A percentile compares a stretch with the other conserved stretches of the same genome.
These are phyloP conservation scores for Onychomys leucogaster DNA, from an alignment of 2,797 vertebrate species.

Conservation along the genomic window DNA sequence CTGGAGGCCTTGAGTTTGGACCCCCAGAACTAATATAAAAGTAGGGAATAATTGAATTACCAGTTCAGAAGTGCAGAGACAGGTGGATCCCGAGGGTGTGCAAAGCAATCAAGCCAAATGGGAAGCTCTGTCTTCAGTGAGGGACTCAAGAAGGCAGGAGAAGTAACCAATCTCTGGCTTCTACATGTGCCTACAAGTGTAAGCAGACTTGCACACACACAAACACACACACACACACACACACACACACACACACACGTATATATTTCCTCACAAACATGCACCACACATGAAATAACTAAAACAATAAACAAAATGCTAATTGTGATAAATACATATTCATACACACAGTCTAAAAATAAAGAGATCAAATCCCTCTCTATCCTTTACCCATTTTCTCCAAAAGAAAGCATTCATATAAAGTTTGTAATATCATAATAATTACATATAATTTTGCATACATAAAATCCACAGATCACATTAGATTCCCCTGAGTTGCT, in stretches of 20 bases:
- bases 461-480: not conserved
- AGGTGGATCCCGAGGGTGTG: not conserved
- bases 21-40: not conserved
- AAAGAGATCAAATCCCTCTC: not conserved
- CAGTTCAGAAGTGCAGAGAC: not conserved
- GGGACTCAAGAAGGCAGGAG: not conserved
- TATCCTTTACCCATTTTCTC: not conserved
- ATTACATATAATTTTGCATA: not conserved
- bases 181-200: not conserved
- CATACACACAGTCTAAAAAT: not conserved
- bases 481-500: not conserved
- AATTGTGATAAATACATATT: not conserved
- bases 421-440: not conserved
- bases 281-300: not conserved
- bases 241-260: not conserved
- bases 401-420: not conserved
- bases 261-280: not conserved
- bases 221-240: not conserved
- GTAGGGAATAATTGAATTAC: not conserved
- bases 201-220: not conserved
- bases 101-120: not conserved
- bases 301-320: not conserved
- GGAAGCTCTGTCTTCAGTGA: not conserved
- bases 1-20: not conserved
- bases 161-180: not conserved